These are phyloP conservation scores for Gambusia affinis DNA, from an alignment of 2,113 vertebrate species.

Conservation along the genomic window DNA sequence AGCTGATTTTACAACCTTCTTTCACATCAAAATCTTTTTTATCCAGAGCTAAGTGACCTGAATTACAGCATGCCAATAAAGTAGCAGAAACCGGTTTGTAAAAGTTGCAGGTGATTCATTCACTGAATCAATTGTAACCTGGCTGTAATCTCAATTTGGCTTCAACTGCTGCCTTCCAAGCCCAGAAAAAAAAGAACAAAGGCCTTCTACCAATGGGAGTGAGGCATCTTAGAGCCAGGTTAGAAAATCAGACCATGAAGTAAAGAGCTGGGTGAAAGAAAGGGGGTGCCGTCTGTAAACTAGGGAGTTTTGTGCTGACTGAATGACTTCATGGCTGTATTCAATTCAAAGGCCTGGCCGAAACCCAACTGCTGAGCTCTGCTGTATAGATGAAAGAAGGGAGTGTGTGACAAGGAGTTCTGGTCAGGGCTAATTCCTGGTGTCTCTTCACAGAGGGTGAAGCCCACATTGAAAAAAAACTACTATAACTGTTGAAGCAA, in stretches of 20 bases:
- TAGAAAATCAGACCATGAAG: conserved; percentile 44
- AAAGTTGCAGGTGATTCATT: conserved; percentile 56
- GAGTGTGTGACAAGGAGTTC: conserved; percentile 38
- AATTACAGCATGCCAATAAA: conserved; percentile 35
- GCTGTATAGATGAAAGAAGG: conserved; percentile 65
- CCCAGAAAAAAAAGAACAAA: conserved; percentile 13
- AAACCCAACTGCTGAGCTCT: conserved; percentile 77
- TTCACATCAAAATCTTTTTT: conserved; percentile 31
- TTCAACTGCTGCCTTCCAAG: conserved; percentile 65
- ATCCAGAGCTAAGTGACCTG: conserved; percentile 49
- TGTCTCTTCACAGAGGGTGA: conserved; percentile 44
- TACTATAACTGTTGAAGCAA: neutral
- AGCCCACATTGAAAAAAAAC: conserved; percentile 40
- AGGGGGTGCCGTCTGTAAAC: conserved; percentile 58
- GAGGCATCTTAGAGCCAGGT: conserved; percentile 32
- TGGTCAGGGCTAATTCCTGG: conserved; percentile 56
- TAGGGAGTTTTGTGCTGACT: conserved; percentile 79
- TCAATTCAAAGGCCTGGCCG: conserved; percentile 78
- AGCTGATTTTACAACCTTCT: neutral
- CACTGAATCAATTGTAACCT: conserved; percentile 69
- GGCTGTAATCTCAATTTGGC: conserved; percentile 82
- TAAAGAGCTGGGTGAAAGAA: conserved; percentile 20
- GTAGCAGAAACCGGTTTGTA: conserved; percentile 45
- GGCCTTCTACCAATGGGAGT: conserved; percentile 36
- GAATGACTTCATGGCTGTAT: conserved; percentile 74